Evolutionary conservation across 2,113 vertebrate genomes (phyloP).

Genomic region (Buteo buteo): DNA sequence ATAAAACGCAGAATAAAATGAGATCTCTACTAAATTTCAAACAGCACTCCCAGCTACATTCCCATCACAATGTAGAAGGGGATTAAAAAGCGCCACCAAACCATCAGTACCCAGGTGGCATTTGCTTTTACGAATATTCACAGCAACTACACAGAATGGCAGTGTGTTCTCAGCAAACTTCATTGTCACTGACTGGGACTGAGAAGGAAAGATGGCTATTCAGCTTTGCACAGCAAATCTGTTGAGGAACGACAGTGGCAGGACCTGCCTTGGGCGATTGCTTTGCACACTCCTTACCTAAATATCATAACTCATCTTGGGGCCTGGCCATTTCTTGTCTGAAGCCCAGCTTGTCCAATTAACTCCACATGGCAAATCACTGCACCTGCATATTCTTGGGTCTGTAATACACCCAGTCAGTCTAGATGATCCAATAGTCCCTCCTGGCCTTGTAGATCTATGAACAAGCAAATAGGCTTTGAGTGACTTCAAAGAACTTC

Average conservation of each 20-base stretch:
- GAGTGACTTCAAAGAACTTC: not conserved
- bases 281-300: not conserved
- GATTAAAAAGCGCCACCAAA: not conserved
- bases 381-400: not conserved
- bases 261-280: accelerated
- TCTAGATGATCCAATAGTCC: not conserved
- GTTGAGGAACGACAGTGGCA: accelerated
- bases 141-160: not conserved
- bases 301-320: not conserved
- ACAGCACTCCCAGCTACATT: not conserved
- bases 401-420: not conserved
- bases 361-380: not conserved
- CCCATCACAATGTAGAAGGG: not conserved
- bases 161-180: not conserved
- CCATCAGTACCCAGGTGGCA: not conserved
- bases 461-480: accelerated
- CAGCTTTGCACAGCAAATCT: not conserved
- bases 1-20: not conserved
- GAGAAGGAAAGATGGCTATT: not conserved
- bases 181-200: too few relatives aligned
- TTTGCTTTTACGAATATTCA: not conserved
- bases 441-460: not conserved
- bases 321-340: not conserved
- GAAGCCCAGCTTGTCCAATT: not conserved
- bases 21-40: not conserved